These are phyloP conservation scores for Drosophila trapezifrons DNA, from an alignment of 1,140 invertebrate species.

Conservation along the genomic window DNA sequence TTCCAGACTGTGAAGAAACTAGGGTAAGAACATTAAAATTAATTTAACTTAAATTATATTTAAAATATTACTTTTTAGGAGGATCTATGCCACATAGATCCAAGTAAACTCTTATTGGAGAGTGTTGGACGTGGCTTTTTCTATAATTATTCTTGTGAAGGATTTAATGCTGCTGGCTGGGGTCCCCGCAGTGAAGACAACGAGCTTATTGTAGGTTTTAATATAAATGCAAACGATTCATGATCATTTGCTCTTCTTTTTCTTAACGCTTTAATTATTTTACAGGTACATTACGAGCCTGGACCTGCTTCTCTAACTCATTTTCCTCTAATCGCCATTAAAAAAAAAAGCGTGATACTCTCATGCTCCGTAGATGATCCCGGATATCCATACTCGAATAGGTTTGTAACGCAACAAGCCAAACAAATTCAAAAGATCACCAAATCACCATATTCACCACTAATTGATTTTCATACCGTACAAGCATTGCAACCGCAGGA, in stretches of 20 bases:
- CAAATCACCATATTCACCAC: constrained; percentile 33
- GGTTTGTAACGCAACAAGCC: constrained; percentile 71
- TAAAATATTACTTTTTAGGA: constrained; percentile 42
- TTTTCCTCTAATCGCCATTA: constrained; percentile 90
- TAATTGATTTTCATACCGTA: constrained; percentile 73
- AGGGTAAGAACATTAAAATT: constrained; percentile 41
- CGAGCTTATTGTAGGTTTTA: constrained; percentile 85
- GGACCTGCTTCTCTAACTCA: constrained; percentile 89
- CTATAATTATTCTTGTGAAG: constrained; percentile 96
- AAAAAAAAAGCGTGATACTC: constrained; percentile 90
- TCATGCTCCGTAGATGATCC: constrained; percentile 92
- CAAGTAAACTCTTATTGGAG: constrained; percentile 92
- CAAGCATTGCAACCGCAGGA: constrained; percentile 71
- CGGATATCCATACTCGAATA: constrained; percentile 90
- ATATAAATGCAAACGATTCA: background rate
- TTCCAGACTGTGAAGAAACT: constrained; percentile 89
- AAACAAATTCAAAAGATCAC: constrained; percentile 16
- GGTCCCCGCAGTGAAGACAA: constrained; percentile 89
- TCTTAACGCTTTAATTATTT: background rate
- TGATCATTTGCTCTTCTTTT: background rate
- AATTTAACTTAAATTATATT: background rate
- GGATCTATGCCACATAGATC: constrained; percentile 92
- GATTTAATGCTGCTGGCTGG: constrained; percentile 94
- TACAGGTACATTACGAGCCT: constrained; percentile 87
- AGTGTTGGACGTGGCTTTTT: constrained; percentile 93